phyloP scores from a whole-genome alignment of 35 echinoderm and acorn worm genomes.

The Apostichopus californicus region DNA sequence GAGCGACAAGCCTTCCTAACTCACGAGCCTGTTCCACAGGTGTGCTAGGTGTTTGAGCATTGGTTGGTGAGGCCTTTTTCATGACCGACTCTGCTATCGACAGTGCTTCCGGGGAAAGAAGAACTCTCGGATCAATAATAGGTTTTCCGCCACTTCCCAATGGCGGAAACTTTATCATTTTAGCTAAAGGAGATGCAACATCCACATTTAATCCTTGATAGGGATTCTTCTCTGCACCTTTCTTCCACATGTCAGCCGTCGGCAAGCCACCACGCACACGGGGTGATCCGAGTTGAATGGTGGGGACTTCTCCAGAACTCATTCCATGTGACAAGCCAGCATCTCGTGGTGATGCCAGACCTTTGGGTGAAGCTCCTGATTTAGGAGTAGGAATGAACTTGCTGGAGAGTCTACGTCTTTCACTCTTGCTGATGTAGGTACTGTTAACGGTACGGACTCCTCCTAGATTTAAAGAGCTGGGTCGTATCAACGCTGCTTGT shows the following conservation, averaged over 20 bases:
- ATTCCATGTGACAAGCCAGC: slow-evolving; percentile 1
- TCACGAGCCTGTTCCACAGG: slow-evolving; percentile 92
- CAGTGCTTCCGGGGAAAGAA: slow-evolving; percentile 91
- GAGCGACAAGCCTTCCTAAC: slow-evolving; percentile 83
- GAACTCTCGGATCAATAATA: slow-evolving; percentile 79
- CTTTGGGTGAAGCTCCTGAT: slow-evolving; percentile 34
- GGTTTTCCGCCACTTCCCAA: slow-evolving; percentile 45
- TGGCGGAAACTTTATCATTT: slow-evolving; percentile 59
- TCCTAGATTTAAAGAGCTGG: slow-evolving; percentile 37
- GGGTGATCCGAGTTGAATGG: slow-evolving; percentile 39
- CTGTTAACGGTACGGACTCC: slow-evolving; percentile 29
- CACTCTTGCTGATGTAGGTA: slow-evolving; percentile 53
- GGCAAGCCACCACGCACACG: not conserved
- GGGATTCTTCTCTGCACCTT: slow-evolving; percentile 17
- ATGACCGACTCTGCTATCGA: slow-evolving; percentile 96
- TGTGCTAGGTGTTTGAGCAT: slow-evolving; percentile 85
- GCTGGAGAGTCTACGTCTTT: slow-evolving; percentile 10
- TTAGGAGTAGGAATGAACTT: slow-evolving; percentile 25
- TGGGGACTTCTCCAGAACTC: slow-evolving; percentile 18
- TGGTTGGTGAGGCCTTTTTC: slow-evolving; percentile 88
- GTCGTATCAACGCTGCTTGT: slow-evolving; percentile 4
- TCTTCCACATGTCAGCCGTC: slow-evolving; percentile 22
- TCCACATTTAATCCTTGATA: slow-evolving; percentile 68
- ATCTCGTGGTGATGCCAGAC: slow-evolving; percentile 15
- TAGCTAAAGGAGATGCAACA: slow-evolving; percentile 72